Evolutionary conservation across 2,888 invertebrate species (phyloP), one percentile per base, ranked within the genome.

Genomic region (Therioaphis trifolii): DNA sequence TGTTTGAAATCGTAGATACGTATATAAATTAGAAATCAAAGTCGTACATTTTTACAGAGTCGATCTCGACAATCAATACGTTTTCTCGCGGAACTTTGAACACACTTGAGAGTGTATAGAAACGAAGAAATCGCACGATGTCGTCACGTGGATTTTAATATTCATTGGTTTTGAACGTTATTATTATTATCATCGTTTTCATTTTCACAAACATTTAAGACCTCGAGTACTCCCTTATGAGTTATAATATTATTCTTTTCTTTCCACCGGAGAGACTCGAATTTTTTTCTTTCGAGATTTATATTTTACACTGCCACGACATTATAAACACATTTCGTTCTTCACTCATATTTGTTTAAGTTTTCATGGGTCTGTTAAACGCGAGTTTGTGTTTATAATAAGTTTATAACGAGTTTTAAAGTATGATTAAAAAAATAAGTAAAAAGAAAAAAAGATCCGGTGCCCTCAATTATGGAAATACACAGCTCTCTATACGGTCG

Each of bases 371-470:
- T 40, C 40, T 40, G 21, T 66, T 18, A 40, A 40, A 66, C 40
- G n/a, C 12, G n/a, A 66, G n/a, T 66, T 66, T n/a, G 12, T 9
- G 40, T 66, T 66, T 40, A 40, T 11, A 40, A 21, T 40, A n/a
- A n/a, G n/a, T n/a, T n/a, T n/a, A n/a, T n/a, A 66, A 66, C 12
- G 66, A 40, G 40, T 66, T 66, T 66, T 66, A 40, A 66, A 40
- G 21, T 40, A 66, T 12, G n/a, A 66, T 66, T 66, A 11, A n/a
- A 12, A 66, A 66, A 66, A 27, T 9, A 43, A 43, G 11, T 49
- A 49, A 49, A 49, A 5, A 3, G 5, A 2, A 18, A 49, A 49
- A 12, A 49, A 49, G 1, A 0, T 49, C 15, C 15, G 49, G 49
- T 49, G 18, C 4, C 49, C 1, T n/a, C n/a, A n/a, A n/a, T 18